Base-by-base conservation (phyloP, 2,797 vertebrate genomes). In the Sebastes matsubarae region DNA sequence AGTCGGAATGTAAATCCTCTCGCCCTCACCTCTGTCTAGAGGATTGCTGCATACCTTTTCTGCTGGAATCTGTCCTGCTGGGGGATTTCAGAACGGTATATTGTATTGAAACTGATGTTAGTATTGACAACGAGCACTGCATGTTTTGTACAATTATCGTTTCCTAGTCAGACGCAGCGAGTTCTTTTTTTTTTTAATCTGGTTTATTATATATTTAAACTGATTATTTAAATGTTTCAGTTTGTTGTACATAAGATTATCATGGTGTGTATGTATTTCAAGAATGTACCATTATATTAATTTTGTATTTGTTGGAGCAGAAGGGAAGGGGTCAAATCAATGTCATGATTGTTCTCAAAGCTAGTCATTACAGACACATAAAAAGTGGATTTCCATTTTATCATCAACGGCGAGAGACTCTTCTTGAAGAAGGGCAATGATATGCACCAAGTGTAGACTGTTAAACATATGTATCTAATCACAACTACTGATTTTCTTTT, bases 121-220 rank as follows among this genome's bases (percentile, higher is more conserved):
- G 90, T 88, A 82, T 83, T 75, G 77, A 79, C 64, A 77, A 84
- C 77, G 76, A 85, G 82, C 80, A 80, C 84, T 80, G 94, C 94
- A 94, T 94, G 94, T 93, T 90, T 89, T 93, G 68, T 93, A 93
- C 88, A 83, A 16, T 85, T 90, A 83, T 86, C 20, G 61, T 85
- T 85, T 92, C 77, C 65, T 90, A 88, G 87, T 92, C 82, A 52
- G 20, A 73, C 71, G 55, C 68, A 64, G 81, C 72, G 83, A 77
- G 29, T 86, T 85, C 74, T 77, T 67, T 52, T 42, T 76, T 76
- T 76, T 38, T 38, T 7, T 3, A 69, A 79, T 75, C 24, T 86
- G 76, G 70, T 78, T 87, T 75, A 73, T 72, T 77, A 42, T 75
- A 72, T 68, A 81, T 80, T 79, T 80, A 61, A 81, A 85, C 27